Evolutionary conservation across 2,888 invertebrate species (phyloP).

Genomic region (Drosophila diplacantha): DNA sequence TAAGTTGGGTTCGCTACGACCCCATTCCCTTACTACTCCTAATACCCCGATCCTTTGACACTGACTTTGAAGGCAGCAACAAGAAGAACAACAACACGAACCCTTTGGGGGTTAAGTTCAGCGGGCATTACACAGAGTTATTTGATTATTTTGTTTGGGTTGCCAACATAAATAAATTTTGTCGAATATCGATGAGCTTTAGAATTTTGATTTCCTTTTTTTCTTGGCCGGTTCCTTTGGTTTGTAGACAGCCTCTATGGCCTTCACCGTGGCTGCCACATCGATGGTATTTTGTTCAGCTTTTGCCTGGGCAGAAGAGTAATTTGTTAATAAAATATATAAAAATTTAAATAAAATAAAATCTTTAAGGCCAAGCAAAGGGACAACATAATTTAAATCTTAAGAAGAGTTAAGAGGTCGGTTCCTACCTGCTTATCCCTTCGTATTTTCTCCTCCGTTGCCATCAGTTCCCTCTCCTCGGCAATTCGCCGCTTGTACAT

Average conservation of each 20-base stretch:
- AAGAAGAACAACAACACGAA: neutral
- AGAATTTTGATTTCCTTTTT: conserved; percentile 17
- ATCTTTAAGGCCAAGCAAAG: neutral
- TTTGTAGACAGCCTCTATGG: conserved; percentile 6
- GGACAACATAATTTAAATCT: neutral
- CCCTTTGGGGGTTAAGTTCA: conserved; percentile 34
- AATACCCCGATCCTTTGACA: conserved; percentile 14
- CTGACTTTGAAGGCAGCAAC: conserved; percentile 23
- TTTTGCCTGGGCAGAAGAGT: neutral
- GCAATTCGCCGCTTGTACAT: conserved; percentile 35
- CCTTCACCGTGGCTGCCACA: neutral
- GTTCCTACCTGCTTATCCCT: neutral
- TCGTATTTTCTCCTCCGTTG: neutral
- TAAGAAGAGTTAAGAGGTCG: neutral
- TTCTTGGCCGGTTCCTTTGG: conserved; percentile 5
- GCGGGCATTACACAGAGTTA: conserved; percentile 21
- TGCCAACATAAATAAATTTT: conserved; percentile 51
- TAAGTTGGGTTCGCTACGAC: conserved; percentile 39
- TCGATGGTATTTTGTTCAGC: neutral
- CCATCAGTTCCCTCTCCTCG: conserved; percentile 22
- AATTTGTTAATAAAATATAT: neutral
- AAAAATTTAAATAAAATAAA: too few relatives aligned
- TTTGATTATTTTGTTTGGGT: conserved; percentile 52
- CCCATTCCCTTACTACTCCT: neutral
- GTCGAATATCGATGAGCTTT: conserved; percentile 26